phyloP scores from a whole-genome alignment of 2,888 invertebrate genomes.

The Eudasyphora cyanicolor region DNA sequence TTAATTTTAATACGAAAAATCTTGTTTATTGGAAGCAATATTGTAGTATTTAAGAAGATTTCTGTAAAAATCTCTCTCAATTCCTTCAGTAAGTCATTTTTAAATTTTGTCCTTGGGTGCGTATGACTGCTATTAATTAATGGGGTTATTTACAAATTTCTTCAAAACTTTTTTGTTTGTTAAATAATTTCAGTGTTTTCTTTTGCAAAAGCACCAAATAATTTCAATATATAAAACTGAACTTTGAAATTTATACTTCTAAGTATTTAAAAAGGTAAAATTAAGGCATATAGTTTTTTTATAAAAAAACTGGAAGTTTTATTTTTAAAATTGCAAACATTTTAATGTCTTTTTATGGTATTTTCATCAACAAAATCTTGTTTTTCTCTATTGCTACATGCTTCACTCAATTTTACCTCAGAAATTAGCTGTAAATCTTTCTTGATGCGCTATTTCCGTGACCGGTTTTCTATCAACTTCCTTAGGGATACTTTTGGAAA shows the following conservation, averaged over 20 bases:
- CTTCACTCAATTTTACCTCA: background rate
- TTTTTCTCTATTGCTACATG: too few relatives aligned
- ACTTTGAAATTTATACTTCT: background rate
- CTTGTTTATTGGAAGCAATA: too few relatives aligned
- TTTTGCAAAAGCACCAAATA: background rate
- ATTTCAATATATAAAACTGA: background rate
- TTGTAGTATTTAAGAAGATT: too few relatives aligned
- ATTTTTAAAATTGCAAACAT: background rate
- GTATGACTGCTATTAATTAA: slow-evolving; percentile 9
- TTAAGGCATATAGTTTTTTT: too few relatives aligned
- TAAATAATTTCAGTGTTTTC: background rate
- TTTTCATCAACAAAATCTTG: background rate
- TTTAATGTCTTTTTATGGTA: background rate
- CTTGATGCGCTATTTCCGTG: background rate
- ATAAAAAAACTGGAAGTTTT: too few relatives aligned
- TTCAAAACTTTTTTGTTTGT: background rate
- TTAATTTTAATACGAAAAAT: too few relatives aligned
- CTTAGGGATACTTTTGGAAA: background rate
- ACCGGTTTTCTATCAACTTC: background rate
- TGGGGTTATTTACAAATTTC: background rate
- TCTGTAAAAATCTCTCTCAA: too few relatives aligned
- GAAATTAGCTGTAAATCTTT: too few relatives aligned
- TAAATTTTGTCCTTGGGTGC: background rate
- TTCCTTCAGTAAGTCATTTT: background rate
- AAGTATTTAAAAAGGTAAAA: too few relatives aligned